phyloP scores from a whole-genome alignment of 2,113 vertebrate species.

The Coptodon rendalli region DNA sequence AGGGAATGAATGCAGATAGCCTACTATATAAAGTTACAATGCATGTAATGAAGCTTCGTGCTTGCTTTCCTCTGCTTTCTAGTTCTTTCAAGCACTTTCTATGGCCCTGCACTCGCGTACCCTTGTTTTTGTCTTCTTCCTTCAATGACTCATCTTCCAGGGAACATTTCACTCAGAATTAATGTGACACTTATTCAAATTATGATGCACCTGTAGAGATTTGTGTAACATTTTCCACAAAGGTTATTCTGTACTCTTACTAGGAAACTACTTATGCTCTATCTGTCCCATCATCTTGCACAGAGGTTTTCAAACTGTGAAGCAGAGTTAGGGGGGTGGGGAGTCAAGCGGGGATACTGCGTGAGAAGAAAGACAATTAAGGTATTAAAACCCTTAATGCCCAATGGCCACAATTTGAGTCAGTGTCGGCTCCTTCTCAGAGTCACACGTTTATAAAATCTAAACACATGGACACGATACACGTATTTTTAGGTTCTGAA shows the following conservation, averaged over 20 bases:
- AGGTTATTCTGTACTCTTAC: neutral
- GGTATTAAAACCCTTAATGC: neutral
- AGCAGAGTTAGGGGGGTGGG: neutral
- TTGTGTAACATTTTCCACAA: neutral
- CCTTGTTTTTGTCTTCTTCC: neutral
- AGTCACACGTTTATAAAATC: neutral
- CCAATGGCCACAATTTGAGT: neutral
- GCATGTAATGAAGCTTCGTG: slow-evolving; percentile 34
- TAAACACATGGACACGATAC: neutral
- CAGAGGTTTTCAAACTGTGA: neutral
- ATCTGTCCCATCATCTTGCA: neutral
- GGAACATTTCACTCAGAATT: slow-evolving; percentile 11
- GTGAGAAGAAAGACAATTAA: neutral
- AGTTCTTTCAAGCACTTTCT: neutral
- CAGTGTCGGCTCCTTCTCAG: neutral
- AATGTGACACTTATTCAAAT: slow-evolving; percentile 17
- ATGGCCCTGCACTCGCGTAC: neutral
- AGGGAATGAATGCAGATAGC: slow-evolving; percentile 16
- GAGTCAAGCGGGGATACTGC: neutral
- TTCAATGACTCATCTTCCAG: slow-evolving; percentile 28
- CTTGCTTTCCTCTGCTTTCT: neutral
- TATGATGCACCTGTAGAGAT: neutral
- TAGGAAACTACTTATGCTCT: neutral
- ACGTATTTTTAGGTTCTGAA: neutral
- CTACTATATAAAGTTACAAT: slow-evolving; percentile 5